Base-by-base conservation (phyloP, 1,140 invertebrate species). In the Cydia splendana region DNA sequence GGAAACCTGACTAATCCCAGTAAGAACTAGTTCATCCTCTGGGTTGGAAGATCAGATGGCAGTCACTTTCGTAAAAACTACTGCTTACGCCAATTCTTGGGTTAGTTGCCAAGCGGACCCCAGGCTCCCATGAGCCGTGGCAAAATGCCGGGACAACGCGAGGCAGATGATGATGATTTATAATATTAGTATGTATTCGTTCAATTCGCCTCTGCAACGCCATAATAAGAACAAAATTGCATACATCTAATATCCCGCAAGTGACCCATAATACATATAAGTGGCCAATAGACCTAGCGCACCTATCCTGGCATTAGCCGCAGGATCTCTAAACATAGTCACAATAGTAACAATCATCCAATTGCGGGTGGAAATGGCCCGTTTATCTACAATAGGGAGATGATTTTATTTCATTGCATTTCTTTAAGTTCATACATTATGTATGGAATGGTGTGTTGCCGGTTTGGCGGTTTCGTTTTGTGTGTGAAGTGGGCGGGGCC, bases 291-390 rank as follows among this genome's bases (percentile, higher is more conserved):
- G 87, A 34, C 83, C 75, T 76, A 85, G 78, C 80, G 86, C 87
- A 90, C 89, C 88, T 91, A 89, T 87, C 88, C 85, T 83, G 83
- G 79, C 85, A 87, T 87, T 87, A 88, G 83, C 78, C 81, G 90
- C 91, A 91, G 90, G 91, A 93, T 87, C 90, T 93, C 91, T 91
- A 91, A 91, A 91, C 90, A 91, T 93, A 91, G 91, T 86, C 87
- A 91, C 91, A 91, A 91, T 91, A 88, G 88, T 85, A 42, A 84
- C 87, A 84, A 93, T 91, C 90, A 93, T 91, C 88, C 91, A 93
- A 93, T 93, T 93, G 89, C 88, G 81, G 76, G 84, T 89, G 88
- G 88, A 91, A 91, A 91, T 89, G 83, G 88, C 78, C 86, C 86
- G 85, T 88, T 91, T 88, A 88, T 90, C 89, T 88, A 89, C 87